Conservation (phyloP, 2,113 vertebrate genomes). For the Paramormyrops kingsleyae region DNA sequence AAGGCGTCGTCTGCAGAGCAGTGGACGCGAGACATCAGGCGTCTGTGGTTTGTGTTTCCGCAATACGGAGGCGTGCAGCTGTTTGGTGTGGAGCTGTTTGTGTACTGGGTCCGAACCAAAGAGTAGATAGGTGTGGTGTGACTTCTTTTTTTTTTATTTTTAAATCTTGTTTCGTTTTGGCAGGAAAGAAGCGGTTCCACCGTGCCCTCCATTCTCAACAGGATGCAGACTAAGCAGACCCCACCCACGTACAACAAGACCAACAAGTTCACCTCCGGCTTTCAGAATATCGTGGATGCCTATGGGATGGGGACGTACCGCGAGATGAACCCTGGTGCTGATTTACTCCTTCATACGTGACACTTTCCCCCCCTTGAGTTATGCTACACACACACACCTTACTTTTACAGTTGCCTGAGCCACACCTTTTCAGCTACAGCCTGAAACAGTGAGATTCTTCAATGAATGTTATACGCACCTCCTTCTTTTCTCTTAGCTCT, state of each 20-base stretch:
- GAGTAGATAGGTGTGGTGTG: background rate
- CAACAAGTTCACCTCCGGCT: constrained; percentile 93
- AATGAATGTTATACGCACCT: background rate
- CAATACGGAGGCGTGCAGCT: background rate
- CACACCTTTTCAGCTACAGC: background rate
- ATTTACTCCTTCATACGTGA: background rate
- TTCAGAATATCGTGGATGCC: constrained; percentile 93
- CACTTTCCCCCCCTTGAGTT: background rate
- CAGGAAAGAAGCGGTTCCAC: constrained; percentile 88
- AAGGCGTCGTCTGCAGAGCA: background rate
- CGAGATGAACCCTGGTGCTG: constrained; percentile 89
- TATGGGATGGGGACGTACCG: constrained; percentile 90
- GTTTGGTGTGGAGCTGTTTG: background rate
- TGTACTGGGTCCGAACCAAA: background rate
- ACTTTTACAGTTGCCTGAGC: background rate
- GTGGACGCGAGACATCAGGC: background rate
- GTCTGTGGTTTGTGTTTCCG: background rate
- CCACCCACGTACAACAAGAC: constrained; percentile 96
- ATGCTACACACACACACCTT: background rate
- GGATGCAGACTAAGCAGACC: constrained; percentile 78
- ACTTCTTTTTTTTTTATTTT: background rate
- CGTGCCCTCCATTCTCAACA: constrained; percentile 83
- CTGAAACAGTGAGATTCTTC: background rate
- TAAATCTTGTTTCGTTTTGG: constrained; percentile 19
- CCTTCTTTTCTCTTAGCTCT: background rate